A percentile compares a stretch with the other conserved stretches of the same genome.
phyloP scores from a whole-genome alignment of 2,797 vertebrate species.

The Simalia tracyae region DNA sequence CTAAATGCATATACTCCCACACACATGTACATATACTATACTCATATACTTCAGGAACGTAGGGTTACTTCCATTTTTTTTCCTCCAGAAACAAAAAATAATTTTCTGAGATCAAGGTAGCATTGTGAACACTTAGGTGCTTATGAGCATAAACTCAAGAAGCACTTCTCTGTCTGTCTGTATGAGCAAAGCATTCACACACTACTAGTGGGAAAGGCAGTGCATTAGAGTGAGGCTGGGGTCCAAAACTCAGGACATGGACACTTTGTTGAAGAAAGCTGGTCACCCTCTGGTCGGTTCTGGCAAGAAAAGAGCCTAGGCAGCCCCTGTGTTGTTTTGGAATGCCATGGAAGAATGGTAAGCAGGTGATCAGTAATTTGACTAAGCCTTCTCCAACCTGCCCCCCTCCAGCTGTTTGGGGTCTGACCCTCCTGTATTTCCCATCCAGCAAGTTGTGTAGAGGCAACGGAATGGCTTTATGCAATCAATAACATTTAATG shows the following conservation, averaged over 20 bases:
- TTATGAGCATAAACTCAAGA: not conserved
- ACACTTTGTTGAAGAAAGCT: not conserved
- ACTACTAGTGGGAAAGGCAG: not conserved
- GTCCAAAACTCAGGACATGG: not conserved
- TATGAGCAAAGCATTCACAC: not conserved
- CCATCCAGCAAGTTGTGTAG: not conserved
- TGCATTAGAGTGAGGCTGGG: not conserved
- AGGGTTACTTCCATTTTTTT: not conserved
- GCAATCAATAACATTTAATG: not conserved
- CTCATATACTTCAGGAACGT: not conserved
- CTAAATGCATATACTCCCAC: not conserved
- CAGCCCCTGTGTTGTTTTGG: not conserved
- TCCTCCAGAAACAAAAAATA: not conserved
- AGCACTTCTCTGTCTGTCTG: not conserved
- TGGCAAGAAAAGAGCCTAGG: not conserved
- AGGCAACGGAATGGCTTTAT: too few species aligned
- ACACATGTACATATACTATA: not conserved
- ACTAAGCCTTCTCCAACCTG: not conserved
- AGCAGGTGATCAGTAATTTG: not conserved
- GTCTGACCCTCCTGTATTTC: not conserved
- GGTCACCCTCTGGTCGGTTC: not conserved
- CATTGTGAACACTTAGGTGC: not conserved
- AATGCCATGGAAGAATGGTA: not conserved
- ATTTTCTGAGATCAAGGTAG: not conserved
- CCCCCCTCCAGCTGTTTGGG: not conserved